Conservation (phyloP, 2,888 invertebrate genomes). For the Atrina japonica region DNA sequence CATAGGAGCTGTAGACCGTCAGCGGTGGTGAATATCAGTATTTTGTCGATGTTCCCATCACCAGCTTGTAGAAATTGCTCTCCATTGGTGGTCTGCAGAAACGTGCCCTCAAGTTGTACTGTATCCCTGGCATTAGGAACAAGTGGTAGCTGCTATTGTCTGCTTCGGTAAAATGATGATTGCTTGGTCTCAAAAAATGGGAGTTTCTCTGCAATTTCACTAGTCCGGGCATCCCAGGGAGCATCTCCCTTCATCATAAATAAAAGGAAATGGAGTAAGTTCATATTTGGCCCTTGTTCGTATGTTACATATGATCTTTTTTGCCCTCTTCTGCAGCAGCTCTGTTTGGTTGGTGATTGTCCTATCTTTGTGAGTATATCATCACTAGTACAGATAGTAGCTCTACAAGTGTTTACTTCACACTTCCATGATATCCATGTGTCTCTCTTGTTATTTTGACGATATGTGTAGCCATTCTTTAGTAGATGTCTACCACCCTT, state of each 20-base stretch:
- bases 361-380: conserved; percentile 24
- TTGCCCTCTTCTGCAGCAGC: conserved; percentile 22
- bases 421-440: conserved; percentile 34
- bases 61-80: conserved; percentile 19
- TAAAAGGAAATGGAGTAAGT: conserved; percentile 12
- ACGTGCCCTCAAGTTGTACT: conserved; percentile 9
- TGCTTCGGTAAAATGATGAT: conserved; percentile 4
- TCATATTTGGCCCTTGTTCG: conserved; percentile 10
- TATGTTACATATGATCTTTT: conserved; percentile 3
- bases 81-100: conserved; percentile 16
- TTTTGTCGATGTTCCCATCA: conserved; percentile 20
- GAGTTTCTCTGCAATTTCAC: background rate
- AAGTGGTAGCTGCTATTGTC: background rate
- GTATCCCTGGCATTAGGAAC: conserved; percentile 10
- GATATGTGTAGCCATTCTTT: conserved; percentile 25
- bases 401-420: conserved; percentile 14
- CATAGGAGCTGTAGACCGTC: conserved; percentile 3
- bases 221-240: conserved; percentile 18
- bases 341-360: conserved; percentile 21
- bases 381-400: conserved; percentile 27
- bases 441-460: conserved; percentile 31
- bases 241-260: conserved; percentile 26
- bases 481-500: conserved; percentile 24
- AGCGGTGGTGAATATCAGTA: conserved; percentile 14
- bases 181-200: background rate